These are phyloP conservation scores for Acromyrmex charruanus DNA, from an alignment of 1,140 invertebrate species.

Conservation along the genomic window DNA sequence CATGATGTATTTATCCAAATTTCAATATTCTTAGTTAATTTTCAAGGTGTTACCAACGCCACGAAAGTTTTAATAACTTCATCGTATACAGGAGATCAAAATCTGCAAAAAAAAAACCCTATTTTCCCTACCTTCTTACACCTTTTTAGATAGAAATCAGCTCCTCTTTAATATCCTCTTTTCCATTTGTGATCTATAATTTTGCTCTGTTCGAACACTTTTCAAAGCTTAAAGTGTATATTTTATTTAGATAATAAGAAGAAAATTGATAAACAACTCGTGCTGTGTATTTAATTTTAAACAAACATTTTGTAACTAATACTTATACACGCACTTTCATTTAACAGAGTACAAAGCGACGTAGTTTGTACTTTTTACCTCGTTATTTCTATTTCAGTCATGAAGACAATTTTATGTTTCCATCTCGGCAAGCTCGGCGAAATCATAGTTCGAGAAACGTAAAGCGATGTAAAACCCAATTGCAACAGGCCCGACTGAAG, in stretches of 20 bases:
- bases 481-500: not conserved
- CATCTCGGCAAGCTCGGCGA: not conserved
- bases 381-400: slow-evolving; percentile 27
- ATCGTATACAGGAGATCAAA: too few relatives aligned
- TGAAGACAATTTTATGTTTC: slow-evolving; percentile 45
- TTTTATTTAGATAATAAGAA: slow-evolving; percentile 10
- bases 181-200: slow-evolving; percentile 4
- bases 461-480: slow-evolving; percentile 16
- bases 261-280: not conserved
- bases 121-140: too few relatives aligned
- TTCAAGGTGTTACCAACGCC: too few relatives aligned
- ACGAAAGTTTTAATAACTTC: too few relatives aligned
- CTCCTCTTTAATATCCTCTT: too few relatives aligned
- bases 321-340: slow-evolving; percentile 35
- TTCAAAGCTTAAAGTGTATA: not conserved
- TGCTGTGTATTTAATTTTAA: not conserved
- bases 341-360: not conserved
- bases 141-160: too few relatives aligned
- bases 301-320: slow-evolving; percentile 22
- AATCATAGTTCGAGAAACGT: slow-evolving; percentile 31
- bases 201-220: not conserved
- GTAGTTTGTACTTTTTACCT: slow-evolving; percentile 38
- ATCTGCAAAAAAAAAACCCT: too few relatives aligned
- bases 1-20: too few relatives aligned
- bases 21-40: too few relatives aligned